These are phyloP conservation scores for Acrobasis suavella DNA, from an alignment of 2,888 invertebrate genomes.

Conservation along the genomic window DNA sequence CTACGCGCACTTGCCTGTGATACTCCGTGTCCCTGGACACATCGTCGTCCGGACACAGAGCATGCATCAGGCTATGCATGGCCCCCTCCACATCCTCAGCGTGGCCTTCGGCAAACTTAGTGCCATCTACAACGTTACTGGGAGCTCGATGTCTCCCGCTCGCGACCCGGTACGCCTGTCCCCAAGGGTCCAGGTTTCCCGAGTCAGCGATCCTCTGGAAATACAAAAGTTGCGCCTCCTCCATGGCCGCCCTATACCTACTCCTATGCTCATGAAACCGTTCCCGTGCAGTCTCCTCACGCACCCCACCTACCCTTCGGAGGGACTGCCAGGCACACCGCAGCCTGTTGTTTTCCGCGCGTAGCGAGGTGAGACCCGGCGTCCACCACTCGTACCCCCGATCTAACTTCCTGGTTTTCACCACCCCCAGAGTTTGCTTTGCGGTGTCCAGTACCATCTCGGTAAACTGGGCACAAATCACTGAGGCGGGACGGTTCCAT, in stretches of 20 bases:
- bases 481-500: not conserved
- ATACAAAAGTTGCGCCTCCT: no score
- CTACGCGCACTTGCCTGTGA: slow-evolving; percentile 29
- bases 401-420: not conserved
- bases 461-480: slow-evolving; percentile 1
- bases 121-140: no score
- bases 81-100: no score
- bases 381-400: slow-evolving; percentile 10
- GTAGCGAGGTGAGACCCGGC: not conserved
- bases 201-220: not conserved
- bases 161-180: slow-evolving; percentile 5
- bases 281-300: no score
- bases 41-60: no score
- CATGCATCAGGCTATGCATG: no score
- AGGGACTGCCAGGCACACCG: no score
- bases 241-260: no score
- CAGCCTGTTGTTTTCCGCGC: not conserved
- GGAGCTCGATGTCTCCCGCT: not conserved
- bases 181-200: slow-evolving; percentile 25
- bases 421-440: slow-evolving; percentile 4
- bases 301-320: no score
- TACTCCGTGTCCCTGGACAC: slow-evolving; percentile 27
- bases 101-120: no score
- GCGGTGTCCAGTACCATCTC: not conserved
- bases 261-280: no score